phyloP scores from a whole-genome alignment of 2,113 vertebrate genomes.

The Salvelinus alpinus region DNA sequence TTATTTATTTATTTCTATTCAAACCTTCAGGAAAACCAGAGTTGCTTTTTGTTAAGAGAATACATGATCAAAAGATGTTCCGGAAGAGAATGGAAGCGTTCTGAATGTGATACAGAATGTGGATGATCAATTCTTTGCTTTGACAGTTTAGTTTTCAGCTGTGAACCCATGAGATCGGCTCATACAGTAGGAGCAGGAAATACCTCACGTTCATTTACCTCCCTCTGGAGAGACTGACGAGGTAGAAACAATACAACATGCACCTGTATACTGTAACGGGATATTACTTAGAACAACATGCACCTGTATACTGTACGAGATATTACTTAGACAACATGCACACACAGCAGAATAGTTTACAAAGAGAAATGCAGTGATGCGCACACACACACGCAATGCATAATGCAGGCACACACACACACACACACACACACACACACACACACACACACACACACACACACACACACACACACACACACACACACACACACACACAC shows the following conservation, averaged over 20 bases:
- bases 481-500: background rate
- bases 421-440: background rate
- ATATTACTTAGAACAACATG: too few relatives aligned
- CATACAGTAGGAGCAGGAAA: too few relatives aligned
- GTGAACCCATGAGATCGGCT: conserved; percentile 31
- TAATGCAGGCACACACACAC: background rate
- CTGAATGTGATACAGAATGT: background rate
- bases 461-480: background rate
- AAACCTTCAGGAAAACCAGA: background rate
- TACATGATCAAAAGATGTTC: conserved; percentile 4
- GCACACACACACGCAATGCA: too few relatives aligned
- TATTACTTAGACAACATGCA: too few relatives aligned
- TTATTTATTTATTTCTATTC: too few relatives aligned
- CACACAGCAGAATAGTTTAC: too few relatives aligned
- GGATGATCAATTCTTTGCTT: conserved; percentile 7
- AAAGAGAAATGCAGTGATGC: too few relatives aligned
- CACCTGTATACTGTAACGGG: too few relatives aligned
- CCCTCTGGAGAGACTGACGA: background rate
- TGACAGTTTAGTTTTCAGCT: background rate
- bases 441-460: background rate
- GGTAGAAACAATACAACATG: background rate
- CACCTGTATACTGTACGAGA: too few relatives aligned
- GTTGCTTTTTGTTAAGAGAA: background rate
- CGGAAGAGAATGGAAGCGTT: background rate
- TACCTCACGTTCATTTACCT: too few relatives aligned